Evolutionary conservation across 2,113 vertebrate species (phyloP).

Genomic region (Mugil cephalus): DNA sequence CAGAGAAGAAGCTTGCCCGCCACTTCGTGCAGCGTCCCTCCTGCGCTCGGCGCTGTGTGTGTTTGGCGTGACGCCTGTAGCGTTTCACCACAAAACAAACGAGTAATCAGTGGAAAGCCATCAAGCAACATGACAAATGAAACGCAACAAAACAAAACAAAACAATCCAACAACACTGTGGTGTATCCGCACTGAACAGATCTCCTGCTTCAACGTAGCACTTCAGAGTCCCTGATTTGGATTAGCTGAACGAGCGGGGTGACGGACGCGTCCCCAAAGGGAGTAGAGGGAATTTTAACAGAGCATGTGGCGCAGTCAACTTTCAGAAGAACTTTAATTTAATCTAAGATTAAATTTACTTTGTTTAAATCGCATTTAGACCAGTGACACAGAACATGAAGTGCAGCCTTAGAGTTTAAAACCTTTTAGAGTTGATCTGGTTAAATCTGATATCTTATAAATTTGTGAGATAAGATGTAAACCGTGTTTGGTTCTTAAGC

Average conservation of each 20-base stretch:
- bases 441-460: too few relatives aligned
- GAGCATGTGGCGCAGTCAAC: neutral
- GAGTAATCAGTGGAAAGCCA: slow-evolving; percentile 35
- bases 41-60: slow-evolving; percentile 10
- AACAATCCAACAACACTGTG: neutral
- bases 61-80: slow-evolving; percentile 34
- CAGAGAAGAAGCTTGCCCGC: slow-evolving; percentile 54
- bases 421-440: neutral
- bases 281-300: too few relatives aligned
- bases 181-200: neutral
- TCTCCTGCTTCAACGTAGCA: slow-evolving; percentile 30
- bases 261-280: too few relatives aligned
- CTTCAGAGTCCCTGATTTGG: slow-evolving; percentile 45
- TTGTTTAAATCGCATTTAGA: neutral
- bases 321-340: neutral
- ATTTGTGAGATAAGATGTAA: too few relatives aligned
- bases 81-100: slow-evolving; percentile 14
- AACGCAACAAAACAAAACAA: too few relatives aligned
- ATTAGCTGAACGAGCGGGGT: neutral
- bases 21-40: slow-evolving; percentile 47
- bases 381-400: slow-evolving; percentile 4
- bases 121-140: slow-evolving; percentile 12
- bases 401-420: neutral
- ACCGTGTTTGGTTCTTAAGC: neutral
- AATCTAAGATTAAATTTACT: too few relatives aligned